phyloP scores from a whole-genome alignment of 2,797 vertebrate genomes.

The Centropyge bicolor region DNA sequence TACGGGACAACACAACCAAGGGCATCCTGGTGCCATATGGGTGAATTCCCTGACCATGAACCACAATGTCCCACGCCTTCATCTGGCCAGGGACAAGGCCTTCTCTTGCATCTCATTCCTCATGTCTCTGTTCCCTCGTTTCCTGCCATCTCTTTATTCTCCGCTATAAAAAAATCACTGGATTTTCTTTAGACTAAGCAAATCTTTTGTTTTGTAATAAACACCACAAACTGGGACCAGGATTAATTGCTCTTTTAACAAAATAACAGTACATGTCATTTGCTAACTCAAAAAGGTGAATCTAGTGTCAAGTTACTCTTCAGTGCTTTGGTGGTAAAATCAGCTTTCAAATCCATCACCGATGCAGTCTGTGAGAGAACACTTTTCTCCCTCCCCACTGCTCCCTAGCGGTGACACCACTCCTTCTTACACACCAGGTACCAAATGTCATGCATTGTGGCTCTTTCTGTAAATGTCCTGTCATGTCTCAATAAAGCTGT shows the following conservation, averaged over 20 bases:
- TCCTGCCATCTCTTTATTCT: not conserved
- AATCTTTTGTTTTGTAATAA: not conserved
- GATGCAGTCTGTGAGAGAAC: not conserved
- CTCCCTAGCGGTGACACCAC: not conserved
- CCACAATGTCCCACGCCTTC: not conserved
- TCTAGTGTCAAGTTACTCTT: too few species aligned
- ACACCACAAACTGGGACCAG: not conserved
- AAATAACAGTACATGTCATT: not conserved
- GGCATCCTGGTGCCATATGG: not conserved
- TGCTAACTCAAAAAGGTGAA: not conserved
- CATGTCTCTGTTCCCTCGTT: not conserved
- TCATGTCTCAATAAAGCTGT: not conserved
- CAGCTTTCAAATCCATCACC: too few species aligned
- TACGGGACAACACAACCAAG: not conserved
- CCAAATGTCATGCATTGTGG: not conserved
- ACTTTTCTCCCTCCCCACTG: not conserved
- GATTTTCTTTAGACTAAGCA: not conserved
- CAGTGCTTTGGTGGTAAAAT: too few species aligned
- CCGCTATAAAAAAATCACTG: not conserved
- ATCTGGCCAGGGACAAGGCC: not conserved
- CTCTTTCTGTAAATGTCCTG: not conserved
- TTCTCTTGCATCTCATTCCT: not conserved
- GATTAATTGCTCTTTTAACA: not conserved
- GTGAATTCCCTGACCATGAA: not conserved
- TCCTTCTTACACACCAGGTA: not conserved